Evolutionary conservation across 2,888 invertebrate genomes (phyloP).

Genomic region (Drosophila dives): DNA sequence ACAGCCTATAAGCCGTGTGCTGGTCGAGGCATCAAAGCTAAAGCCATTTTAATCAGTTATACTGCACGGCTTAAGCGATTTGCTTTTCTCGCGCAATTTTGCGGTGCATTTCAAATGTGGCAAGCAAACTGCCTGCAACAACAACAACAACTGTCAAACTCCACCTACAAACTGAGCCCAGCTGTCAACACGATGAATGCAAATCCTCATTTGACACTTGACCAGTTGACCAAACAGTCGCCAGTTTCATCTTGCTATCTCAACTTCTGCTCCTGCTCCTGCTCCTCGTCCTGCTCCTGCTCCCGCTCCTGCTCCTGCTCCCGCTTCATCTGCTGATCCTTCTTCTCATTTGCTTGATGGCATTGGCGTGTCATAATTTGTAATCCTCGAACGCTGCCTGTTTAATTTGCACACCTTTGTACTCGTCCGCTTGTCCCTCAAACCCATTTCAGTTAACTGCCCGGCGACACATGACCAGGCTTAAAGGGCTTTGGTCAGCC

Average conservation of each 20-base stretch:
- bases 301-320: background rate
- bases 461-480: slow-evolving; percentile 51
- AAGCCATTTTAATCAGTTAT: slow-evolving; percentile 76
- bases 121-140: slow-evolving; percentile 59
- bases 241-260: background rate
- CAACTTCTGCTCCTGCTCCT: background rate
- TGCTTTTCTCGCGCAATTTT: slow-evolving; percentile 64
- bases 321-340: background rate
- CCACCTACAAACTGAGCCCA: slow-evolving; percentile 30
- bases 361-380: slow-evolving; percentile 81
- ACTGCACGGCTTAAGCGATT: slow-evolving; percentile 55
- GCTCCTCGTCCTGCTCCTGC: too few relatives aligned
- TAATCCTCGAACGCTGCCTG: slow-evolving; percentile 80
- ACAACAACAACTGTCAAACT: slow-evolving; percentile 28
- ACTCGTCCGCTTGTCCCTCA: slow-evolving; percentile 28
- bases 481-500: slow-evolving; percentile 55
- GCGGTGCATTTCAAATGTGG: slow-evolving; percentile 71
- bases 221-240: slow-evolving; percentile 44
- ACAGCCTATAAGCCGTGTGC: slow-evolving; percentile 34
- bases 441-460: slow-evolving; percentile 21
- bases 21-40: slow-evolving; percentile 48
- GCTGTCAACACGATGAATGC: slow-evolving; percentile 58
- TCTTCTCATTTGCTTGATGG: slow-evolving; percentile 67
- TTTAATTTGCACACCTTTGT: slow-evolving; percentile 83
- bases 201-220: slow-evolving; percentile 79